Evolutionary conservation across 2,888 invertebrate species (phyloP), one percentile per base, ranked within the genome.

Genomic region (Pachycephus smyrnensis): DNA sequence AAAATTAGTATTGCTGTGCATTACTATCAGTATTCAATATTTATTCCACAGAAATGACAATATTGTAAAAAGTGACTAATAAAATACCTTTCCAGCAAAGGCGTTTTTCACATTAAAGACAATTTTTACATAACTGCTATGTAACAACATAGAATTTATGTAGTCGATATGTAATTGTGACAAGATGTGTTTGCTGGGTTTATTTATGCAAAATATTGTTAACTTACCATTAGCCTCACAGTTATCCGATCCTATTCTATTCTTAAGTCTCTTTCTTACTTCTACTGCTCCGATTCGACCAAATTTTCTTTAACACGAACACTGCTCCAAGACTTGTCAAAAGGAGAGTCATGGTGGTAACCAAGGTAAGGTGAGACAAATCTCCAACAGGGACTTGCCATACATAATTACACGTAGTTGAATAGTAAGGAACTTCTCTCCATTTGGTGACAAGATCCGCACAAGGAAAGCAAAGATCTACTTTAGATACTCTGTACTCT

Each of bases 381-480:
- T 90, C 81, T n/a, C 91, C 91, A 30, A 91, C 84, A 4, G 90
- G 89, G 75, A 89, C 81, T 74, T 77, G 77, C 91, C 90, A 91
- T 71, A 82, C 55, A 69, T 86, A 86, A 12, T 86, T 75, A 71
- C 85, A 78, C 31, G 82, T 84, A 33, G 12, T 71, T 9, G 33
- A 71, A 32, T 71, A 12, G 15, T 71, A 71, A 12, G 88, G 83
- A 81, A 91, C 83, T 77, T 88, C 86, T 79, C 89, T 83, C 91
- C 91, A 91, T 69, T 90, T 90, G 73, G 80, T 75, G 23, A 81
- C 80, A 12, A 86, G 36, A 73, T 85, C 82, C 12, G 80, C 82
- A 30, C 91, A 91, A 0, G 89, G 87, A 4, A 85, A 82, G 73
- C 91, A 91, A 11, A 91, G 75, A 78, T 89, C 82, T n/a, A 85